Conservation (phyloP, 35 echinoderm and acorn worm species). For the Acanthaster planci region DNA sequence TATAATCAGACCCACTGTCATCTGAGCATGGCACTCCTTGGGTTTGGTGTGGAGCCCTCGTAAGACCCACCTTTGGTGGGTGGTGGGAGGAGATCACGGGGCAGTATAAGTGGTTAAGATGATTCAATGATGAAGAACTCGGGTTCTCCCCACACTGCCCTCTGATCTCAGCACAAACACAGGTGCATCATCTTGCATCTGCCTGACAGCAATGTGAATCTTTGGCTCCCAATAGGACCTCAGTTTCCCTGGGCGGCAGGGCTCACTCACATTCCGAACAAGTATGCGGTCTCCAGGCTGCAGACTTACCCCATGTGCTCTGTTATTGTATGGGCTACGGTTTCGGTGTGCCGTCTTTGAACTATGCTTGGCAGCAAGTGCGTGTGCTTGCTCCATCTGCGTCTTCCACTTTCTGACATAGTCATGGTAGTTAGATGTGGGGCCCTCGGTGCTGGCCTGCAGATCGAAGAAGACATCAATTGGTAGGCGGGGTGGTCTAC, state of each 20-base stretch:
- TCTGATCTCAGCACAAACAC: constrained; percentile 64
- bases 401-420: constrained; percentile 62
- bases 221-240: constrained; percentile 47
- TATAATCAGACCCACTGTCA: neutral
- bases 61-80: neutral
- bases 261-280: constrained; percentile 48
- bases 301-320: neutral
- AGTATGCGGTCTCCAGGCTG: constrained; percentile 54
- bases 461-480: constrained; percentile 64
- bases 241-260: constrained; percentile 65
- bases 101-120: constrained; percentile 64
- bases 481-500: constrained; percentile 53
- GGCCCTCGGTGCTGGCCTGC: constrained; percentile 4
- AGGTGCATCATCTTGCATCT: constrained; percentile 28
- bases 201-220: constrained; percentile 32
- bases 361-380: constrained; percentile 36
- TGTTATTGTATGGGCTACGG: no score
- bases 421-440: neutral
- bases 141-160: constrained; percentile 35
- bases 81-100: constrained; percentile 57
- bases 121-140: constrained; percentile 63
- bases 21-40: neutral
- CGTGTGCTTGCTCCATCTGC: constrained; percentile 58
- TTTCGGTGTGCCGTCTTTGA: no score
- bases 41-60: neutral